Evolutionary conservation across 2,113 vertebrate genomes (phyloP).

Genomic region (Rana temporaria): DNA sequence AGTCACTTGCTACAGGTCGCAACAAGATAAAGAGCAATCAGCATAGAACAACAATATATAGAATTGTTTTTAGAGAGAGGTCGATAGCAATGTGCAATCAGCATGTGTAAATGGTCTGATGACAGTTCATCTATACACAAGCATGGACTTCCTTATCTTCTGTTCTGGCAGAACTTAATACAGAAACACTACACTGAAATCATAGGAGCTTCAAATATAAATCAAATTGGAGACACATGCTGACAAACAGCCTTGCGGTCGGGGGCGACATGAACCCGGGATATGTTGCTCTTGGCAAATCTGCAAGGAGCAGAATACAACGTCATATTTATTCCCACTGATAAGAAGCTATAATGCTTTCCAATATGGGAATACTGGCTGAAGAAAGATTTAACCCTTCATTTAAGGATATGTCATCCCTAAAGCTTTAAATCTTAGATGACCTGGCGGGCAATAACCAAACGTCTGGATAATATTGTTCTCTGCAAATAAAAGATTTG

Average conservation of each 20-base stretch:
- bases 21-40: not conserved
- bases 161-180: not conserved
- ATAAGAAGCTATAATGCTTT: not conserved
- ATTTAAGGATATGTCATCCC: not conserved
- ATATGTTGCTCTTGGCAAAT: slow-evolving; percentile 5
- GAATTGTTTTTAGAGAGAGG: no score
- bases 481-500: slow-evolving; percentile 18
- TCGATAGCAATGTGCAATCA: not conserved
- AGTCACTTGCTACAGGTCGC: not conserved
- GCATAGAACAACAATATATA: not conserved
- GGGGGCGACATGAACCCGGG: not conserved
- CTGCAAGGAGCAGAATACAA: slow-evolving; percentile 20
- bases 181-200: slow-evolving; percentile 2
- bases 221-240: slow-evolving; percentile 37
- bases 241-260: slow-evolving; percentile 25
- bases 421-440: not conserved
- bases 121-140: not conserved
- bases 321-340: not conserved
- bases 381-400: not conserved
- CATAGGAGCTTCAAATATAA: slow-evolving; percentile 16
- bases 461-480: not conserved
- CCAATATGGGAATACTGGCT: not conserved
- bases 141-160: not conserved
- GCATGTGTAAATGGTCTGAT: not conserved
- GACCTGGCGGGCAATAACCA: not conserved